Conservation (phyloP, 2,888 invertebrate species). For the Synergus japonicus region DNA sequence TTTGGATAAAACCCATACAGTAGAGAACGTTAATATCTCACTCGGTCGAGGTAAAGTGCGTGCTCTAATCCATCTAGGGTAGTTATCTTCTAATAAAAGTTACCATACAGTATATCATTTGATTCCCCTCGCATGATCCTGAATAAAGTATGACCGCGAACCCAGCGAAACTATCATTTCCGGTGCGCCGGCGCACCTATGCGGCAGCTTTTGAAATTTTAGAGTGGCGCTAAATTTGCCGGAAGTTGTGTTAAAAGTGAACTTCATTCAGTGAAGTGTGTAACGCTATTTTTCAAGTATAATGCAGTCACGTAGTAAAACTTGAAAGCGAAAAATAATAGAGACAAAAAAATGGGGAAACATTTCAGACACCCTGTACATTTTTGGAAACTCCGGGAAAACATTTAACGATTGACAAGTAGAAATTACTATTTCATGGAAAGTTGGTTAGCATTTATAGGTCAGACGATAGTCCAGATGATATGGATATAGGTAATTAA, state of each 20-base stretch:
- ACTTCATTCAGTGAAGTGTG: neutral
- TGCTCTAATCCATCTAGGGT: neutral
- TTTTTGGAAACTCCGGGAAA: no score
- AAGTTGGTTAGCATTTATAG: no score
- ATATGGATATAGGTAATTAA: no score
- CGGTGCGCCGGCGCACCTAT: conserved; percentile 21
- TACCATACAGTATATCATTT: conserved; percentile 44
- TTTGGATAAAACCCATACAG: conserved; percentile 3
- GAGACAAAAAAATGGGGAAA: no score
- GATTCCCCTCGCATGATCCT: conserved; percentile 51
- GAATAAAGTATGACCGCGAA: conserved; percentile 54
- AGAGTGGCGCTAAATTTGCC: neutral
- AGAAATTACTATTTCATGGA: no score
- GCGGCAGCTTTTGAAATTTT: neutral
- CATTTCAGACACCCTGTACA: no score
- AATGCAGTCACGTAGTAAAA: neutral
- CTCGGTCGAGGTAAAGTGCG: neutral
- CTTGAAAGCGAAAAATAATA: no score
- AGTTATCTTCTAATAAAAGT: conserved; percentile 48
- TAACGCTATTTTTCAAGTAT: neutral
- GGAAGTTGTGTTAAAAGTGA: neutral
- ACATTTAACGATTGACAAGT: no score
- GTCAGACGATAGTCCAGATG: no score
- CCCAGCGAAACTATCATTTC: conserved; percentile 35
- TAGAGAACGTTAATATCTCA: conserved; percentile 14